phyloP scores from a whole-genome alignment of 2,888 invertebrate species.

The Chirona hameri region DNA sequence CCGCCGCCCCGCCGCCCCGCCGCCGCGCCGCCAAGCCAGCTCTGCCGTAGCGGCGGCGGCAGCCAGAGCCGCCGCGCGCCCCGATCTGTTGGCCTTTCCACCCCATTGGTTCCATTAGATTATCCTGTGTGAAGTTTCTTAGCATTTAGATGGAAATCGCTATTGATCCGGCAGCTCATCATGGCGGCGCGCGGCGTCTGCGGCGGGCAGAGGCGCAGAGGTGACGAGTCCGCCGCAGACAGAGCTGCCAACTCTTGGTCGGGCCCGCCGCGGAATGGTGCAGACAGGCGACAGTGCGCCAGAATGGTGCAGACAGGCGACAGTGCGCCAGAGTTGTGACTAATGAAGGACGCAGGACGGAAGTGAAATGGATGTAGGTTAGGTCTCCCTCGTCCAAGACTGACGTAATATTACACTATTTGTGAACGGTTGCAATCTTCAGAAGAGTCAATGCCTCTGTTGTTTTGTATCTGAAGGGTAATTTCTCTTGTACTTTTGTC shows the following conservation, averaged over 20 bases:
- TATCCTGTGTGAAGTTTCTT: conserved; percentile 29
- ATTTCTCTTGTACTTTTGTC: too few species aligned
- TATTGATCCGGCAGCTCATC: conserved; percentile 26
- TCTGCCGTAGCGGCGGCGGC: background rate
- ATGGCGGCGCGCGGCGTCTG: background rate
- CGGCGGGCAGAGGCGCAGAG: background rate
- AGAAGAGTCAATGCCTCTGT: too few species aligned
- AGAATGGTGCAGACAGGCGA: background rate
- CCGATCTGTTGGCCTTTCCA: conserved; percentile 28
- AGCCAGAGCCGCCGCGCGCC: background rate
- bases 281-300: background rate
- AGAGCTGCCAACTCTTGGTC: background rate
- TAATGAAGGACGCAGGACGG: too few species aligned
- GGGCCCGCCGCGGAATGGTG: background rate
- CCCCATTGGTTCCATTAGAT: conserved; percentile 27
- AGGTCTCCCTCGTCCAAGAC: too few species aligned
- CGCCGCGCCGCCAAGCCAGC: background rate
- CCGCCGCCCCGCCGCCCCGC: background rate
- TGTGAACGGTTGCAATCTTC: too few species aligned
- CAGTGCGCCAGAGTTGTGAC: background rate
- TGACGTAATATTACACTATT: too few species aligned
- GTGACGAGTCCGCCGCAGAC: background rate
- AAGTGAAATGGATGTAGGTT: too few species aligned
- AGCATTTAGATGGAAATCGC: conserved; percentile 29
- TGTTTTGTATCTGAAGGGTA: too few species aligned